Evolutionary conservation across 2,888 invertebrate species (phyloP).

Genomic region (Sesia apiformis): DNA sequence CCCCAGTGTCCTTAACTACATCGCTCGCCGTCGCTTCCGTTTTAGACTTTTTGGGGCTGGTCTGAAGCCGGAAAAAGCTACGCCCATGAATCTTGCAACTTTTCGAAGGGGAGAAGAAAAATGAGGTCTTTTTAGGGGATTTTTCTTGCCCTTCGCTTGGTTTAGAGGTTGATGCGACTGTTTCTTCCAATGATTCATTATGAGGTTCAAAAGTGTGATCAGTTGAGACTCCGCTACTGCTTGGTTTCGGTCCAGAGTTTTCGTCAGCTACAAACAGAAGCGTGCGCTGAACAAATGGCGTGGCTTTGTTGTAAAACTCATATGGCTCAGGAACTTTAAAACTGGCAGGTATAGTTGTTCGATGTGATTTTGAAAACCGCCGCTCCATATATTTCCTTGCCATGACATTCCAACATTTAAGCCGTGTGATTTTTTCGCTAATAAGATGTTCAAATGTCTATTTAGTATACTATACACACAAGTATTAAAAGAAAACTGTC

Average conservation of each 20-base stretch:
- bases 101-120: slow-evolving; percentile 71
- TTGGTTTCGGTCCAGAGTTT: slow-evolving; percentile 53
- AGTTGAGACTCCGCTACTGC: slow-evolving; percentile 21
- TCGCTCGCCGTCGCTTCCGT: slow-evolving; percentile 33
- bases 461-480: too few relatives aligned
- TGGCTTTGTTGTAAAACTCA: slow-evolving; percentile 69
- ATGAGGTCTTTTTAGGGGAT: slow-evolving; percentile 67
- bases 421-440: too few relatives aligned
- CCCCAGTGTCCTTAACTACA: slow-evolving; percentile 21
- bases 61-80: slow-evolving; percentile 68
- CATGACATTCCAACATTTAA: slow-evolving; percentile 43
- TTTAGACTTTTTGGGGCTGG: slow-evolving; percentile 69
- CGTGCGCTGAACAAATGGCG: slow-evolving; percentile 67
- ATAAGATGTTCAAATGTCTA: too few relatives aligned
- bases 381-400: slow-evolving; percentile 74
- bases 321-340: slow-evolving; percentile 64
- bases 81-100: slow-evolving; percentile 67
- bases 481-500: too few relatives aligned
- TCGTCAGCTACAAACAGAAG: slow-evolving; percentile 64
- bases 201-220: slow-evolving; percentile 24
- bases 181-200: slow-evolving; percentile 22
- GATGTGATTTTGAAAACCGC: slow-evolving; percentile 59
- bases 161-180: slow-evolving; percentile 42
- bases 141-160: slow-evolving; percentile 58
- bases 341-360: slow-evolving; percentile 61